Percentiles rank a stretch among this genome's conserved stretches.
phyloP scores from a whole-genome alignment of 2,797 vertebrate species.

The Eulemur coronatus region DNA sequence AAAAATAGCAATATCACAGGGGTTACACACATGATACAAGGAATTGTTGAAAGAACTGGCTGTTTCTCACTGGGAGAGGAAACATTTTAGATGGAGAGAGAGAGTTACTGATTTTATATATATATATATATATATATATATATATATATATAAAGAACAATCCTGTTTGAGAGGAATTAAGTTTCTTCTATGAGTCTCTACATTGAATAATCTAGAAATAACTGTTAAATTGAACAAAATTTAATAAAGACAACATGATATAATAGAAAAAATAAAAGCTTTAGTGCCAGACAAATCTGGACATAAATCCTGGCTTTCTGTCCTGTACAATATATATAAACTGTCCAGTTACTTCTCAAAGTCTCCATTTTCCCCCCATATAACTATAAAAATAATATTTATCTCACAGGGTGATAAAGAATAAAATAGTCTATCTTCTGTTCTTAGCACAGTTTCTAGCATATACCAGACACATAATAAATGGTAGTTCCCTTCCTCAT shows the following conservation, averaged over 20 bases:
- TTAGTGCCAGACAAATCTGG: conserved; percentile 1
- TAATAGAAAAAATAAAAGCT: conserved; percentile 40
- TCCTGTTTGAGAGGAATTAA: conserved; percentile 46
- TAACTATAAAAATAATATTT: conserved; percentile 55
- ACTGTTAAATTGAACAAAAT: conserved; percentile 38
- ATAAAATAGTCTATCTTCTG: conserved; percentile 21
- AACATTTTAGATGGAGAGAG: conserved; percentile 20
- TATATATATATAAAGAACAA: not conserved
- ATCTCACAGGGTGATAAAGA: conserved; percentile 34
- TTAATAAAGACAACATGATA: not conserved
- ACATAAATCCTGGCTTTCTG: conserved; percentile 21
- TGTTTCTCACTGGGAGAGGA: conserved; percentile 5
- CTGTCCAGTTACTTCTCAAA: conserved; percentile 50
- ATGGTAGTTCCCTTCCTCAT: conserved; percentile 33
- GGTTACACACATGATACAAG: not conserved
- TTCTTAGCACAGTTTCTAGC: conserved; percentile 34
- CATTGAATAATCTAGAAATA: conserved; percentile 52
- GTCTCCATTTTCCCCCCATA: not conserved
- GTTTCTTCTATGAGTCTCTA: not conserved
- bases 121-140: not conserved
- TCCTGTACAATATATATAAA: conserved; percentile 6
- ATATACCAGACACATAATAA: conserved; percentile 51
- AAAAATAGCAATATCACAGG: not conserved
- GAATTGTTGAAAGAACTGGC: not conserved
- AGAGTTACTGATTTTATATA: conserved; percentile 1